Evolutionary conservation across 1,140 invertebrate species (phyloP), one percentile per base, ranked within the genome.

Genomic region (Bombus waltoni): DNA sequence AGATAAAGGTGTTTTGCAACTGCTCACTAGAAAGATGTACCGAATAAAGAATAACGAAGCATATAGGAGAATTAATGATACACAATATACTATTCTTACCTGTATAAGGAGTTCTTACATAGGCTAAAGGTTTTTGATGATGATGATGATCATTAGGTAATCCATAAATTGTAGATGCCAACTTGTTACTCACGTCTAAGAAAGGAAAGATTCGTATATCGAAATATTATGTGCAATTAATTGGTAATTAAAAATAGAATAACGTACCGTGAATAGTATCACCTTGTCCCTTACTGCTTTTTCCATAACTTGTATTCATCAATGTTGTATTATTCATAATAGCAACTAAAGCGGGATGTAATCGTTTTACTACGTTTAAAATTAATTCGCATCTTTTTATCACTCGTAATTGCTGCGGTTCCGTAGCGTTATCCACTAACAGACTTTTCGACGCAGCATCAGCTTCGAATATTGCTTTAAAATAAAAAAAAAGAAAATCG

Each of bases 301-400:
- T 93, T 38, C 80, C 77, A 73, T 87, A 91, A 71, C 80, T 78
- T 10, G 86, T 88, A 74, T 90, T 92, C 35, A 92, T 91, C 18
- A 88, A 79, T 38, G 91, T 91, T 3, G 93, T 94, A 83, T 88
- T 93, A 42, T 95, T 94, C 82, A 95, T 93, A 71, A 95, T 91
- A 28, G 80, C 83, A 32, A 92, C 87, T 11, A 95, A 80, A 81
- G 90, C 92, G 15, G 94, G 94, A 66, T 94, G 93, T n/a, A 95
- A 87, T 74, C 92, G 90, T 89, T 94, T 94, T 2, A 95, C 91
- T 0, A 95, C 94, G 72, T 93, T 94, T 4, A 95, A 75, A 83
- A 95, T 88, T 28, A 95, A 84, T 89, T 95, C 94, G 74, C 94
- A 95, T 9, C 95, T 89, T 91, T 95, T 95, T 38, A 95, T 95